These are phyloP conservation scores for Geopemphigus sp. DNA, from an alignment of 1,140 invertebrate genomes.

Conservation along the genomic window DNA sequence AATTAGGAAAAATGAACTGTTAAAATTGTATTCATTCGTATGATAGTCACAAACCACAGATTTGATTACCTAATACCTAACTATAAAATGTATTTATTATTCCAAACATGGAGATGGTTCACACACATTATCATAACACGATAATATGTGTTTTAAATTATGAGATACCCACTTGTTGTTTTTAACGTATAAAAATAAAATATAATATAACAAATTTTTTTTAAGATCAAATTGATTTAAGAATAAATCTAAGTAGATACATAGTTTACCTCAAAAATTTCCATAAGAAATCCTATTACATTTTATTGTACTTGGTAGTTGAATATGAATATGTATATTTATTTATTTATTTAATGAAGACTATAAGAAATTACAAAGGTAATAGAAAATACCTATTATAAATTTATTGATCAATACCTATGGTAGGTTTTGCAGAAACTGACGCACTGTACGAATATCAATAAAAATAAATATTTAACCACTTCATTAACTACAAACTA, in stretches of 20 bases:
- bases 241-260: no score
- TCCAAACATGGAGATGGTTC: background rate
- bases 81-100: conserved; percentile 7
- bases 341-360: no score
- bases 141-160: background rate
- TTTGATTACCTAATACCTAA: background rate
- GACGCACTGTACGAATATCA: background rate
- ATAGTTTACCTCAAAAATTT: background rate
- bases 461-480: background rate
- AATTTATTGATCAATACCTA: background rate
- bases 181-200: background rate
- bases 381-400: background rate
- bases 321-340: no score
- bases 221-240: no score
- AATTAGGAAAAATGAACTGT: no score
- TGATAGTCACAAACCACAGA: background rate
- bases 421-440: background rate
- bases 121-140: background rate
- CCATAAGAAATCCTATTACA: background rate
- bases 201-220: background rate
- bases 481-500: background rate
- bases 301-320: no score
- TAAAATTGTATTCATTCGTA: background rate
- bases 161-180: background rate
- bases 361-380: background rate